Base-by-base conservation (phyloP, 37 sponge, comb jelly and placozoan genomes). In the Geodia barretti region DNA sequence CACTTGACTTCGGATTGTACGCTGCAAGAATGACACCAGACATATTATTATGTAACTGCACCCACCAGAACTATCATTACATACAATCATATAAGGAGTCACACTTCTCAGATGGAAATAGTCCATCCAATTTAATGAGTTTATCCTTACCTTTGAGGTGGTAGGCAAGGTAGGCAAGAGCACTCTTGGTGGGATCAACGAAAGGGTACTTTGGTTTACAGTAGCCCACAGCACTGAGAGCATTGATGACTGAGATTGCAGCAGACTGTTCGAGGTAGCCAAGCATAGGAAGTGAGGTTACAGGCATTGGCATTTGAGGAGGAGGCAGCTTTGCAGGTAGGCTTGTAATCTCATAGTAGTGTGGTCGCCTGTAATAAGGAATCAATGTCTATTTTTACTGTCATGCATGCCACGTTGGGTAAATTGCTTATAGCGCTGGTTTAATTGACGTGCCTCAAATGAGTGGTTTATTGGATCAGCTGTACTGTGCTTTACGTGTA, bases 261-360 rank as follows among this genome's bases (percentile, higher is more conserved):
- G 92, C 94, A 8, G 90, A 83, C 77, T 98, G 98, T 68, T 98
- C 98, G 84, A 98, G 62, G 85, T 93, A 98, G 73, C 98, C 98
- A 9, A 98, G 87, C 87, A 98, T 98, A 24, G 96, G 96, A 1
- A 98, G 87, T 23, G 84, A 40, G 29, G 76, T 81, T 23, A 95
- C 73, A 29, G 86, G 73, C 38, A 88, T 31, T 60, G 85, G 74
- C 60, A 91, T 83, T 37, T 86, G 85, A 3, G 89, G 47, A 35
- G 98, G 98, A 58, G 98, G 98, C 0, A 98, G 90, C 75, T 98
- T 98, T 7, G 78, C 63, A 19, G 98, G 98, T 0, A 96, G 78
- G 3, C 23, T 70, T 17, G 76, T 58, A 32, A 85, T 25, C 41
- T 81, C 68, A 86, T 88, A 98, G 11, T 72, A 32, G 54, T 69